Evolutionary conservation across 2,888 invertebrate species (phyloP).

Genomic region (Apotomis turbidana): DNA sequence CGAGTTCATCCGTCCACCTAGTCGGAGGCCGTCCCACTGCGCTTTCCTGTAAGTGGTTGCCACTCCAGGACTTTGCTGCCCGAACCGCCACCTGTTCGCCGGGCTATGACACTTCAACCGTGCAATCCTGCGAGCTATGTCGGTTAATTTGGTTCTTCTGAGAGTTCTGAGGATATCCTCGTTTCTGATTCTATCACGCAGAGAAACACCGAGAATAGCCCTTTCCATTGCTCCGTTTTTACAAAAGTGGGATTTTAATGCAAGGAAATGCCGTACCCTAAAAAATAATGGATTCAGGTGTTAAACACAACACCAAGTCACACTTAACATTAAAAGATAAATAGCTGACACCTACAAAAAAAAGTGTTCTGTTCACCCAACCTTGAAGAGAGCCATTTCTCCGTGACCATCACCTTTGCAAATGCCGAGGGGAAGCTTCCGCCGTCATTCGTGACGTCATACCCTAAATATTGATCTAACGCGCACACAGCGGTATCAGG

Average conservation of each 20-base stretch:
- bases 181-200: no score
- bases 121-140: no score
- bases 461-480: constrained; percentile 65
- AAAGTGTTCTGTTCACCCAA: constrained; percentile 24
- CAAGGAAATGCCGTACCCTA: background rate
- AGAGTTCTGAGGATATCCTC: no score
- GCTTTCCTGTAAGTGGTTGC: no score
- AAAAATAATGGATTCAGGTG: background rate
- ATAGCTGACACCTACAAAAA: constrained; percentile 23
- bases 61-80: no score
- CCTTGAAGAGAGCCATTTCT: constrained; percentile 29
- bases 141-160: no score
- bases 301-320: background rate
- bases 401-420: constrained; percentile 46
- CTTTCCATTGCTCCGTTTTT: background rate
- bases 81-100: no score
- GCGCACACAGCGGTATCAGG: background rate
- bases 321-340: background rate
- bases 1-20: no score
- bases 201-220: no score
- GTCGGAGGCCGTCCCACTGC: no score
- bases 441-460: constrained; percentile 53
- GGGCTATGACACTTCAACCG: no score
- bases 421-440: constrained; percentile 57
- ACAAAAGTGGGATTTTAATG: background rate